Percentiles rank a stretch among this genome's conserved stretches.
These are phyloP conservation scores for Resseliella maxima DNA, from an alignment of 2,888 invertebrate species.

Conservation along the genomic window DNA sequence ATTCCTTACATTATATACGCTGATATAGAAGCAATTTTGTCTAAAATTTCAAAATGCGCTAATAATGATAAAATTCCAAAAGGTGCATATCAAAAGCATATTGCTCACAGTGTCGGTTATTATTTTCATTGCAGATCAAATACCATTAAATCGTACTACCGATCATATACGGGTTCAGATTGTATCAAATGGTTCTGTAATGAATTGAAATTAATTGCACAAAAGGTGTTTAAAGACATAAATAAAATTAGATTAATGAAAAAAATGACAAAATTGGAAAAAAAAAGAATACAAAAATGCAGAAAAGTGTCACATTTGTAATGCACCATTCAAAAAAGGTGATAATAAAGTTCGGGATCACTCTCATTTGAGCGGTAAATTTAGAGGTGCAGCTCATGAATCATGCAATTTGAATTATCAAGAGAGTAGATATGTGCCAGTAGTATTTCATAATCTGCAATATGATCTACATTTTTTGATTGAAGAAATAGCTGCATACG, in stretches of 20 bases:
- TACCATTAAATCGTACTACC: not conserved
- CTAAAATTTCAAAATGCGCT: not conserved
- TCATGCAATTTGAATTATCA: not conserved
- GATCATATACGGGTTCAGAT: not conserved
- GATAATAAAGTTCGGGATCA: conserved; percentile 58
- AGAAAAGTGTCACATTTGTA: not conserved
- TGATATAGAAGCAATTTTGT: not conserved
- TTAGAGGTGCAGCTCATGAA: conserved; percentile 51
- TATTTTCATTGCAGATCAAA: not conserved
- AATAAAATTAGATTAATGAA: not conserved
- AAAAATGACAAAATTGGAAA: not conserved
- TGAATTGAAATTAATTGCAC: not conserved
- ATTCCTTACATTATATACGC: not conserved
- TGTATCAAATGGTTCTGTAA: not conserved
- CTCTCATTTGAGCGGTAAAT: conserved; percentile 59
- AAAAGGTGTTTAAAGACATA: not conserved
- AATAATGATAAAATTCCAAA: not conserved
- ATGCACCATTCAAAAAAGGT: not conserved
- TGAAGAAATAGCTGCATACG: not conserved
- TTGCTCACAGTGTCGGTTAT: not conserved
- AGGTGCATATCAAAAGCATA: not conserved
- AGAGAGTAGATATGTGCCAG: not conserved
- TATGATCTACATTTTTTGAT: not conserved
- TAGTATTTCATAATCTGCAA: not conserved
- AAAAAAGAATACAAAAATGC: not conserved